phyloP scores from a whole-genome alignment of 2,113 vertebrate genomes.

The Prietella phreatophila region DNA sequence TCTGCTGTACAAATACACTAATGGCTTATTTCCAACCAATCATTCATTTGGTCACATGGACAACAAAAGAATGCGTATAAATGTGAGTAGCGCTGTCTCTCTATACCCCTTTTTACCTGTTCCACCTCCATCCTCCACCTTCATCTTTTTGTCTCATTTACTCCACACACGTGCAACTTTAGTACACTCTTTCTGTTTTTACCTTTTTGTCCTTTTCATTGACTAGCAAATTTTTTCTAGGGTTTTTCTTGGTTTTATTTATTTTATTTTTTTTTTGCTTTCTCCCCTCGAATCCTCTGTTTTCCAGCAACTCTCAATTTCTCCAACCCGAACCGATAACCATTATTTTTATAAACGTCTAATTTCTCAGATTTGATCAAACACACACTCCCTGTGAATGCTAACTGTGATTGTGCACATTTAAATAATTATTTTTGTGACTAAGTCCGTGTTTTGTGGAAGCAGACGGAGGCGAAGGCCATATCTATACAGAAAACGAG shows the following conservation, averaged over 20 bases:
- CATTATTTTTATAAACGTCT: slow-evolving; percentile 47
- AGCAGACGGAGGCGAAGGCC: slow-evolving; percentile 75
- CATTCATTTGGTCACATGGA: slow-evolving; percentile 79
- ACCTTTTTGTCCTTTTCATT: slow-evolving; percentile 26
- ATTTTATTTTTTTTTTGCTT: slow-evolving; percentile 55
- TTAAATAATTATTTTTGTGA: not conserved
- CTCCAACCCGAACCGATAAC: slow-evolving; percentile 38
- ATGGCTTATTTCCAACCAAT: slow-evolving; percentile 82
- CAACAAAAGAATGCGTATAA: slow-evolving; percentile 74
- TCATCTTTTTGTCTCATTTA: slow-evolving; percentile 54
- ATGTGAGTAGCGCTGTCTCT: slow-evolving; percentile 74
- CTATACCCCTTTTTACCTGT: slow-evolving; percentile 67
- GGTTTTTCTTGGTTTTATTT: slow-evolving; percentile 56
- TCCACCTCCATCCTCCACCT: slow-evolving; percentile 55
- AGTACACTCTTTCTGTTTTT: slow-evolving; percentile 20
- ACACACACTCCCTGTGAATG: slow-evolving; percentile 32
- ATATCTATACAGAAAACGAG: slow-evolving; percentile 77
- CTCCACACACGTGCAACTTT: slow-evolving; percentile 10
- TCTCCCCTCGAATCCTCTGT: slow-evolving; percentile 52
- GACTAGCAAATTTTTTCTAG: slow-evolving; percentile 41
- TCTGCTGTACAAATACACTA: slow-evolving; percentile 74
- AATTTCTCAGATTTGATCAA: slow-evolving; percentile 41
- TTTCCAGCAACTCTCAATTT: slow-evolving; percentile 56
- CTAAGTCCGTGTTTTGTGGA: slow-evolving; percentile 30
- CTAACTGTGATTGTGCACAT: not conserved